A percentile compares a stretch with the other conserved stretches of the same genome.
These are phyloP conservation scores for Corapipo altera DNA, from an alignment of 2,113 vertebrate genomes.

Conservation along the genomic window DNA sequence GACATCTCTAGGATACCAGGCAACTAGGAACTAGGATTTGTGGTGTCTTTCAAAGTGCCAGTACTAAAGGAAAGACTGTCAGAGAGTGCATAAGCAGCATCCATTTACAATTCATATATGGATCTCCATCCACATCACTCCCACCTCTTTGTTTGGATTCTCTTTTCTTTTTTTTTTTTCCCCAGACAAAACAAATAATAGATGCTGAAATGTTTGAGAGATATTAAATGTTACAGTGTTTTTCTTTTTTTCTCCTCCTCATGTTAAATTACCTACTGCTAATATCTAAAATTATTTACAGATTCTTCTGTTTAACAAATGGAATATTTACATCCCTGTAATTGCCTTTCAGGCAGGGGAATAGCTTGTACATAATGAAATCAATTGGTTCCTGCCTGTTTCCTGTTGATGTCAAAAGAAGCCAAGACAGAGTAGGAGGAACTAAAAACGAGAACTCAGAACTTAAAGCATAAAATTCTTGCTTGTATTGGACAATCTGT, in stretches of 20 bases:
- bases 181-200: not conserved
- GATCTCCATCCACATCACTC: not conserved
- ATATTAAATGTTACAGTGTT: not conserved
- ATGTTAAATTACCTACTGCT: not conserved
- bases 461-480: not conserved
- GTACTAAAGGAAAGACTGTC: not conserved
- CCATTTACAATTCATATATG: not conserved
- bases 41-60: not conserved
- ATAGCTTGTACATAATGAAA: not conserved
- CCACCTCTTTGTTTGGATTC: accelerated
- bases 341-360: not conserved
- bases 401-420: not conserved
- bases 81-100: not conserved
- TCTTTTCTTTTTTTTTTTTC: too few species aligned
- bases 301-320: not conserved
- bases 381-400: not conserved
- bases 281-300: not conserved
- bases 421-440: not conserved
- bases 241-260: not conserved
- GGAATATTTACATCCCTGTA: not conserved
- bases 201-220: not conserved
- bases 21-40: not conserved
- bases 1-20: not conserved
- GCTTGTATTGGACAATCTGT: not conserved
- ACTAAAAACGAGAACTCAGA: not conserved